A percentile compares a stretch with the other conserved stretches of the same genome.
Evolutionary conservation across 2,797 vertebrate species (phyloP).

Genomic region (Momotus momota): DNA sequence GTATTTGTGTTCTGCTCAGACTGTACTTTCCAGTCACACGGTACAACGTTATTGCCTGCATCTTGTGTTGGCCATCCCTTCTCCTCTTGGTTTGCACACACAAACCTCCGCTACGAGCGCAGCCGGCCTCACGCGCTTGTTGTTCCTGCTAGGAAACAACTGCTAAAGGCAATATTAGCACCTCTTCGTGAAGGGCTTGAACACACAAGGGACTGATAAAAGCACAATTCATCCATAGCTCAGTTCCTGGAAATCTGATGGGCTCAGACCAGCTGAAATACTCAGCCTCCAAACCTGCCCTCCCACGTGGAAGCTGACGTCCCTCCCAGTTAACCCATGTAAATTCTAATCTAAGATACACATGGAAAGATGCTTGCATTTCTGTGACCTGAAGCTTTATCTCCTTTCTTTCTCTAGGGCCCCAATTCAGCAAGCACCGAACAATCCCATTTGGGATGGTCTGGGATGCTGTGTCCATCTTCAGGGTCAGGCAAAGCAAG

Average conservation of each 20-base stretch:
- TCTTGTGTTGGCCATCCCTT: background rate
- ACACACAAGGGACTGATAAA: background rate
- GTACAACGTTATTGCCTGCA: background rate
- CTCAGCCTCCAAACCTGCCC: background rate
- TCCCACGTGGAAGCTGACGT: background rate
- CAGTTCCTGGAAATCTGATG: slow-evolving; percentile 38
- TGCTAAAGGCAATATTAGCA: background rate
- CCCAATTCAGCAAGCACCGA: background rate
- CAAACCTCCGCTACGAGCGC: background rate
- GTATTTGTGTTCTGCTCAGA: background rate
- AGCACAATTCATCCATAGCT: background rate
- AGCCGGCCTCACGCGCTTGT: background rate
- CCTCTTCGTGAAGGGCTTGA: background rate
- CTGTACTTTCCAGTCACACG: background rate
- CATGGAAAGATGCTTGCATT: background rate
- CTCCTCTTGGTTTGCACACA: background rate
- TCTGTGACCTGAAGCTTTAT: background rate
- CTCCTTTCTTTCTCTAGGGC: background rate
- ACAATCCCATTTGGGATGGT: background rate
- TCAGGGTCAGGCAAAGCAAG: background rate
- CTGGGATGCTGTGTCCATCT: background rate
- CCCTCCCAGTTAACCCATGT: background rate
- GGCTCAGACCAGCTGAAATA: background rate
- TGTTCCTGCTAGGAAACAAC: background rate
- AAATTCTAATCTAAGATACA: background rate